phyloP scores from a whole-genome alignment of 2,113 vertebrate genomes.

The Brevimyrus niger region DNA sequence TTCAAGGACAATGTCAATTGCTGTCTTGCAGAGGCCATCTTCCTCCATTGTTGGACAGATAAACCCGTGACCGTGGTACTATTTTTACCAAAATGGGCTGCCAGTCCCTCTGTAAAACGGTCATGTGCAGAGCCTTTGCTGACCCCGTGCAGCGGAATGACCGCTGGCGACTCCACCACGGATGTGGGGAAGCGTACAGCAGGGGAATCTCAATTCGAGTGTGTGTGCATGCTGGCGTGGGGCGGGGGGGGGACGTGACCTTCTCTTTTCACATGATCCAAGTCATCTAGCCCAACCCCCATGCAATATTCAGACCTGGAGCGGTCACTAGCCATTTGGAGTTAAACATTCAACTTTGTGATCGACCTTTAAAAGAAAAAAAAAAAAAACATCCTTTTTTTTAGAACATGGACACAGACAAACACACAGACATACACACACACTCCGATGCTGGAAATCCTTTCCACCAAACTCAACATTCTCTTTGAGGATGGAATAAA shows the following conservation, averaged over 20 bases:
- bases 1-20: not conserved
- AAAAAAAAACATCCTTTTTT: constrained; percentile 4
- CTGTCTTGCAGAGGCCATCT: not conserved
- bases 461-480: not conserved
- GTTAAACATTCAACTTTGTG: not conserved
- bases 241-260: not conserved
- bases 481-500: not conserved
- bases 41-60: not conserved
- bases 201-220: not conserved
- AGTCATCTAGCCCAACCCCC: not conserved
- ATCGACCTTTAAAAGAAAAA: constrained; percentile 13
- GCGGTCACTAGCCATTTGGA: not conserved
- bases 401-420: not conserved
- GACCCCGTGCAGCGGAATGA: not conserved
- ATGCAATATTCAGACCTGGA: not conserved
- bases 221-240: not conserved
- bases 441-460: not conserved
- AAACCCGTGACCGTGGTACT: not conserved
- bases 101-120: not conserved
- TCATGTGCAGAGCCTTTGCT: not conserved
- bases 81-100: not conserved
- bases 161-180: not conserved
- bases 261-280: not conserved
- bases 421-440: not conserved
- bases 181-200: not conserved